A percentile compares a stretch with the other conserved stretches of the same genome.
Evolutionary conservation across 1,140 invertebrate genomes (phyloP).

Genomic region (Bombus waltoni): DNA sequence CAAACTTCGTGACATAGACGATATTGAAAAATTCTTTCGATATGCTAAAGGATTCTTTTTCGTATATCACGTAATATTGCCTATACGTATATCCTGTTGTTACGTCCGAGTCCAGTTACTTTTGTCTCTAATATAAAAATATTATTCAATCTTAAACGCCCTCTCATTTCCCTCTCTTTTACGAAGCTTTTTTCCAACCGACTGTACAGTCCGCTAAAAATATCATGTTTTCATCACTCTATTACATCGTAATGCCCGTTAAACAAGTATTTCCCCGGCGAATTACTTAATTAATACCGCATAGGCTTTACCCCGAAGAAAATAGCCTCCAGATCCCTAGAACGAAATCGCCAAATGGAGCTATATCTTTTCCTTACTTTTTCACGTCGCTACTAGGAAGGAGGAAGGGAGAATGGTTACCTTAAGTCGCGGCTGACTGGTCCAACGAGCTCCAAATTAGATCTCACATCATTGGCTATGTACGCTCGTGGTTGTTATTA

Average conservation of each 20-base stretch:
- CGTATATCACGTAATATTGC: too few species aligned
- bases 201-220: background rate
- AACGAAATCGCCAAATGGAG: constrained; percentile 17
- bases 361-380: background rate
- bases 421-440: constrained; percentile 11
- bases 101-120: background rate
- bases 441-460: constrained; percentile 27
- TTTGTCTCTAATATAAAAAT: background rate
- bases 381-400: background rate
- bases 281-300: constrained; percentile 28
- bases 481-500: constrained; percentile 20
- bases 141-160: too few species aligned
- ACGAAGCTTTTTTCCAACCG: background rate
- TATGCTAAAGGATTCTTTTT: too few species aligned
- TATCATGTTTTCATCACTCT: too few species aligned
- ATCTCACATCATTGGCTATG: constrained; percentile 30
- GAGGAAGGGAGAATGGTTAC: background rate
- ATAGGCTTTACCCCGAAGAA: background rate
- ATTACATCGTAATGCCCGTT: background rate
- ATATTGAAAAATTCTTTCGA: background rate
- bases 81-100: background rate
- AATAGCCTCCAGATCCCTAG: background rate
- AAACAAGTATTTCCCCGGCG: background rate
- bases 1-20: background rate
- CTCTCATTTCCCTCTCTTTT: background rate